These are phyloP conservation scores for Halichoeres trimaculatus DNA, from an alignment of 2,113 vertebrate species.

Conservation along the genomic window DNA sequence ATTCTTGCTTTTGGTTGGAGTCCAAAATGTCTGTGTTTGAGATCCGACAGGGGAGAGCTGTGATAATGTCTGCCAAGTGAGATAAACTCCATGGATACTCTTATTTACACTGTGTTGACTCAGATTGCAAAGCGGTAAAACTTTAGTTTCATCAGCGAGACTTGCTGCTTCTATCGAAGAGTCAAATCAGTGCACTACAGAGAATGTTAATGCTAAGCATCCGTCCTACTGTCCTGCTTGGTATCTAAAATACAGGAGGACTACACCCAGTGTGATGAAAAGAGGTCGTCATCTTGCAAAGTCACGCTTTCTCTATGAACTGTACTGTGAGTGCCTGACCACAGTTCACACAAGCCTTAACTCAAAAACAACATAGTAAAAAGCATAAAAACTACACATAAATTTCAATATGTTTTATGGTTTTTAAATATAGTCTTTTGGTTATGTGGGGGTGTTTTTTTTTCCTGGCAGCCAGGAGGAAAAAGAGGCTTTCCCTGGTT, in stretches of 20 bases:
- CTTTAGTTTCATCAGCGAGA: not conserved
- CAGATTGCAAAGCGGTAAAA: not conserved
- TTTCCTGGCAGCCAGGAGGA: not conserved
- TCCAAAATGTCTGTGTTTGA: conserved; percentile 19
- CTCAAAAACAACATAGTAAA: not conserved
- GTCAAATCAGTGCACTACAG: no score
- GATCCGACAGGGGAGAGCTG: not conserved
- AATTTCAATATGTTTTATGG: not conserved
- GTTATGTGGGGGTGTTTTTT: not conserved
- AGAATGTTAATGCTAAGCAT: no score
- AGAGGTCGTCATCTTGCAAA: not conserved
- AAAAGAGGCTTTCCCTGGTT: not conserved
- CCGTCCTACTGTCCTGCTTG: no score
- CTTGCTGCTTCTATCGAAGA: not conserved
- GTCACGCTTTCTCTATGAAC: not conserved
- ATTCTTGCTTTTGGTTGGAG: not conserved
- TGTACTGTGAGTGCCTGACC: not conserved
- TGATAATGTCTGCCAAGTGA: conserved; percentile 16
- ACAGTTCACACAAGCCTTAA: not conserved
- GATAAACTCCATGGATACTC: conserved; percentile 23
- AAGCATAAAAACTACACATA: not conserved
- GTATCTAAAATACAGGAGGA: no score
- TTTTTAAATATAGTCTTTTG: not conserved
- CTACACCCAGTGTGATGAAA: no score
- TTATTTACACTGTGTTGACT: conserved; percentile 31